Evolutionary conservation across 2,113 vertebrate species (phyloP), one percentile per base, ranked within the genome.

Genomic region (Actenoides lindsayi): DNA sequence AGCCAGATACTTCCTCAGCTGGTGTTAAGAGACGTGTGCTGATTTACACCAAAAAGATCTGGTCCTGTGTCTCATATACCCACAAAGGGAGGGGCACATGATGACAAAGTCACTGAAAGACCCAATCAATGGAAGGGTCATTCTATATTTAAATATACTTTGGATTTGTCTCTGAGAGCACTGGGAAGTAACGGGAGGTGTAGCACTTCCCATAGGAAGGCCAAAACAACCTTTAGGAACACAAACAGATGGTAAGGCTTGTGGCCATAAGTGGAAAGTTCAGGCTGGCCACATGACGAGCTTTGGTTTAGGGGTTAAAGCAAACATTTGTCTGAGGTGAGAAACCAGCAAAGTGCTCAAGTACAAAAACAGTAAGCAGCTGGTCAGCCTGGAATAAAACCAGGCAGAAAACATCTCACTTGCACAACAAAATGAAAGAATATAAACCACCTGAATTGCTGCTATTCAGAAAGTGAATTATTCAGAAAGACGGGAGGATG

Each of bases 381-480:
- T 92, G 88, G 90, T 76, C 81, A 73, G 33, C 16, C 48, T 75
- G 83, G 65, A 82, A 53, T 60, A 65, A 30, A 79, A 80, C 18
- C 42, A 68, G 88, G 56, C 46, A 64, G 64, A 84, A 77, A 75
- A 30, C 25, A 35, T 31, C 73, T 62, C 80, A n/a, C 68, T 56
- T 69, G 65, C 77, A 87, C 57, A 64, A 76, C 77, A 93, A 82
- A 93, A 91, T 35, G 81, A 68, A 79, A 4, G 2, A 82, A 73
- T 3, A 62, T n/a, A 87, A 89, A 75, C 65, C 62, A 91, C 80
- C 88, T 75, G 62, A 91, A 92, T 16, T 81, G 87, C 89, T 87
- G 89, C 90, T 79, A 50, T 75, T 82, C 83, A 74, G 77, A 90
- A 89, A 93, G 91, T 94, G 91, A 96, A 95, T 94, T 91, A 96